Base-by-base conservation (phyloP, 2,113 vertebrate genomes). In the Silurus meridionalis region DNA sequence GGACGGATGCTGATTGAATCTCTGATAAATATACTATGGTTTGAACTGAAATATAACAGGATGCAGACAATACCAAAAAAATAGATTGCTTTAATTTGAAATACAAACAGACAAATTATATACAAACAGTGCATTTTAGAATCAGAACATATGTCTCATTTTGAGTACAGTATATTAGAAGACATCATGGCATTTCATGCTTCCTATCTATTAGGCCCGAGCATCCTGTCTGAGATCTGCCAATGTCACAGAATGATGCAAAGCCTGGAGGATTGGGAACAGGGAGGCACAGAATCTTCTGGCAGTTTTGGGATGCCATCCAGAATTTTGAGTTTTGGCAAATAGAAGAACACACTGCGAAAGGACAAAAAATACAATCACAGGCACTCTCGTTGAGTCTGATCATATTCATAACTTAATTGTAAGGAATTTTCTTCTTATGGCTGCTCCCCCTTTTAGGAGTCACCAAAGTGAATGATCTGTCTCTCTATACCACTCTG, bases 311-410 rank as follows among this genome's bases (percentile, higher is more conserved):
- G 94, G 90, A 97, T 95, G 19, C 97, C 97, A 91, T 99, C 98
- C 92, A 99, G 93, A 72, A 92, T 91, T 93, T 97, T 95, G 78
- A 99, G 94, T 86, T 97, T 98, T 98, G 97, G 98, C 96, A 99
- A 96, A 93, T 91, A 96, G 91, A 93, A 96, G 92, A 98, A 98
- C 15, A 98, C 97, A 55, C 98, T 99, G 93, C 92, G 94, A 74
- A 64, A 91, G 90, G 21, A 71, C 14, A 52, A 89, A 83, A 69
- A 69, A 2, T 4, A 13, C 21, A 28, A 55, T 81, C 71, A 63
- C 78, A 13, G 63, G 60, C 50, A 85, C 2, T 5, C 5, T 23
- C 23, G n/a, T 1, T 8, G 23, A 77, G 23, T 78, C 11, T 9
- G 13, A 78, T 25, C 55, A 17, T 78, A 78, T 0, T 75, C 6